Conservation (phyloP, 2,888 invertebrate species). For the Cacoxenus indagator region DNA sequence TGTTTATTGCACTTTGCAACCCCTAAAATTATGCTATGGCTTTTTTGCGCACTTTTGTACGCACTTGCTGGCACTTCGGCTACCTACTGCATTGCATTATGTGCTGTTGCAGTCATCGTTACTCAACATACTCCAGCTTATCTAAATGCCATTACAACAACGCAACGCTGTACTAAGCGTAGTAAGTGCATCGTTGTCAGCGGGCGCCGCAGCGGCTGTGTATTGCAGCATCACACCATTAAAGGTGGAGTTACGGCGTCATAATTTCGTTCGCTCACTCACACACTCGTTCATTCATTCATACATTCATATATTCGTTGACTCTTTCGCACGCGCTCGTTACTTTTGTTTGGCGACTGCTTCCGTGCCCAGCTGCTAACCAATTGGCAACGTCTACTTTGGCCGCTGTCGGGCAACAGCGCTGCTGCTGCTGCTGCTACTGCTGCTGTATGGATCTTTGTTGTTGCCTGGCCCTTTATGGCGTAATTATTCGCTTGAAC, state of each 20-base stretch:
- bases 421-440: not conserved
- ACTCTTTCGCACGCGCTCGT: not conserved
- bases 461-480: conserved; percentile 21
- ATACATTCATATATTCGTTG: not conserved
- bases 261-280: not conserved
- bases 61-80: not conserved
- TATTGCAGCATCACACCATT: not conserved
- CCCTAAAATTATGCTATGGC: conserved; percentile 57
- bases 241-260: conserved; percentile 1
- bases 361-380: conserved; percentile 39
- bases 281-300: not conserved
- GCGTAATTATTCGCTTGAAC: conserved; percentile 32
- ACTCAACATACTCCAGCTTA: not conserved
- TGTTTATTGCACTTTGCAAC: conserved; percentile 43
- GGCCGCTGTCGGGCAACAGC: not conserved
- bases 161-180: not conserved
- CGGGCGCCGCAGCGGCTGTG: not conserved
- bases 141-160: conserved; percentile 60
- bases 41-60: not conserved
- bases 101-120: conserved; percentile 18
- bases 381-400: conserved; percentile 47
- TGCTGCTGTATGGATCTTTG: not conserved
- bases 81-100: no score
- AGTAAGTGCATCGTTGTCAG: not conserved
- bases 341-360: not conserved